Evolutionary conservation across 35 echinoderm and acorn worm species (phyloP).

Genomic region (Acanthaster planci): DNA sequence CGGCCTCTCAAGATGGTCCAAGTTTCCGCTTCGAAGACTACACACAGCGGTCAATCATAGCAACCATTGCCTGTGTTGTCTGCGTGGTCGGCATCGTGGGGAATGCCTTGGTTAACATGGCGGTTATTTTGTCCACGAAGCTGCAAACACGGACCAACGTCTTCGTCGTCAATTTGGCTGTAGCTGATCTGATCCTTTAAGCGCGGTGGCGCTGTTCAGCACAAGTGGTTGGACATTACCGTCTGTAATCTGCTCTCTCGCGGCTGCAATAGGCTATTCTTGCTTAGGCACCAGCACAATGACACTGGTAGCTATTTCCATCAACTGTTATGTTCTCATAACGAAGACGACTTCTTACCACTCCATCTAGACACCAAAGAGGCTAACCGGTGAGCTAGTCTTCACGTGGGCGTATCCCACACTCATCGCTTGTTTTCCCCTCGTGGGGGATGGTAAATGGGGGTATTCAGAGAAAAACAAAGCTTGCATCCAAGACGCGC

Average conservation of each 20-base stretch:
- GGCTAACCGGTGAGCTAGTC: not conserved
- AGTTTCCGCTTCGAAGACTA: conserved; percentile 30
- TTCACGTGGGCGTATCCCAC: conserved; percentile 34
- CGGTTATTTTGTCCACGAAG: conserved; percentile 54
- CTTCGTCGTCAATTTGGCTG: conserved; percentile 77
- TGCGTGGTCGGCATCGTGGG: conserved; percentile 43
- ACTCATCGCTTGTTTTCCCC: conserved; percentile 15
- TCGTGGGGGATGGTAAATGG: conserved; percentile 17
- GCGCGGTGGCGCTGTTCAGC: conserved; percentile 50
- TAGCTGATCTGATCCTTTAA: conserved; percentile 61
- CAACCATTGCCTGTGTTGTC: conserved; percentile 40
- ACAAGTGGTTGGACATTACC: conserved; percentile 57
- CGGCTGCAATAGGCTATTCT: conserved; percentile 47
- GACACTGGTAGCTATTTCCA: conserved; percentile 56
- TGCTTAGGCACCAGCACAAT: conserved; percentile 42
- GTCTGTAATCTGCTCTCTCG: conserved; percentile 39
- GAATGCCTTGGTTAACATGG: conserved; percentile 65
- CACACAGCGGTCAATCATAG: conserved; percentile 41
- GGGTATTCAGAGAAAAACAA: conserved; percentile 49
- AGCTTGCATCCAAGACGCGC: conserved; percentile 30
- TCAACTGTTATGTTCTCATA: conserved; percentile 70
- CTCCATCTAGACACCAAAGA: conserved; percentile 31
- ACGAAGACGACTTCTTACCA: conserved; percentile 45
- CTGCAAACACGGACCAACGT: conserved; percentile 71
- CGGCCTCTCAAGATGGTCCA: not conserved